Evolutionary conservation across 1,140 invertebrate genomes (phyloP).

Genomic region (Eueides isabella): DNA sequence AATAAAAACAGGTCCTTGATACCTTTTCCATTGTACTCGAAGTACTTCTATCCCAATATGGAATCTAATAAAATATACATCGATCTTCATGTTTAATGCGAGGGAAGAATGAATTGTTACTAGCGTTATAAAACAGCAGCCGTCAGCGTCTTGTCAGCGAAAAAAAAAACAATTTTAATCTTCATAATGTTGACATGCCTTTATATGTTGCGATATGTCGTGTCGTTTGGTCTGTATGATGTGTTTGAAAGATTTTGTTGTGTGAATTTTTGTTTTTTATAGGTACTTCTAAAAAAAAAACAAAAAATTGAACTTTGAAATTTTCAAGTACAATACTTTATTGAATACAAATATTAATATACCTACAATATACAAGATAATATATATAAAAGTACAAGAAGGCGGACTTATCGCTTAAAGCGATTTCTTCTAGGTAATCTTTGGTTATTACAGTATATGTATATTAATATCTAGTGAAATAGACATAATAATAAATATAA

Average conservation of each 20-base stretch:
- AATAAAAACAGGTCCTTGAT: background rate
- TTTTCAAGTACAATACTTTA: too few relatives aligned
- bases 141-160: conserved; percentile 62
- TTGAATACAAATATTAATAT: too few relatives aligned
- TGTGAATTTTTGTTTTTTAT: too few relatives aligned
- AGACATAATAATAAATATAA: too few relatives aligned
- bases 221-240: conserved; percentile 7
- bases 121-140: conserved; percentile 52
- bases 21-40: background rate
- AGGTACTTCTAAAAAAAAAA: too few relatives aligned
- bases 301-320: too few relatives aligned
- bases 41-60: background rate
- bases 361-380: too few relatives aligned
- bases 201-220: conserved; percentile 45
- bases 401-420: too few relatives aligned
- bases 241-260: background rate
- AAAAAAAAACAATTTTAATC: conserved; percentile 72
- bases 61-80: conserved; percentile 36
- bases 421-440: too few relatives aligned
- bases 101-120: conserved; percentile 49
- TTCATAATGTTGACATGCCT: conserved; percentile 51
- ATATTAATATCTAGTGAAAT: too few relatives aligned
- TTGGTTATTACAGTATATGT: too few relatives aligned
- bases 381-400: too few relatives aligned
- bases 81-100: conserved; percentile 35